These are phyloP conservation scores for Melipona bicolor DNA, from an alignment of 2,888 invertebrate species.

Conservation along the genomic window DNA sequence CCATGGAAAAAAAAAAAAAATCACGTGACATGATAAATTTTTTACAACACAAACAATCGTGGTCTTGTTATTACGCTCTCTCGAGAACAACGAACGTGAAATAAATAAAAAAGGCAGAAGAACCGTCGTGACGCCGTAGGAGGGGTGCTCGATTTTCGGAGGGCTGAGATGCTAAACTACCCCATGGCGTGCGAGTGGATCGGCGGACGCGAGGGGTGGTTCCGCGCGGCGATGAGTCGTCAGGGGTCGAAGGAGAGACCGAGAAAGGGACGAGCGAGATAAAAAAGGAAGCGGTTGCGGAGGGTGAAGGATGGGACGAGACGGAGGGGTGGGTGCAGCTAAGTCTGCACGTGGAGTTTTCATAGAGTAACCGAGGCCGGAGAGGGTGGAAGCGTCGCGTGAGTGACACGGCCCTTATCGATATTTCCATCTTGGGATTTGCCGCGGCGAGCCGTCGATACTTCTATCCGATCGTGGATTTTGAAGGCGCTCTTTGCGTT, in stretches of 20 bases:
- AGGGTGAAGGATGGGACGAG: conserved; percentile 29
- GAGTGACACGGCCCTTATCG: conserved; percentile 92
- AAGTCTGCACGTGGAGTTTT: conserved; percentile 70
- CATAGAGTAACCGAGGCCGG: conserved; percentile 60
- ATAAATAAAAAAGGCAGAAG: not conserved
- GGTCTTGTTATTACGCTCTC: not conserved
- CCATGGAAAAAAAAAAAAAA: too few species aligned
- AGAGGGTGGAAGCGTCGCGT: conserved; percentile 83
- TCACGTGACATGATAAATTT: too few species aligned
- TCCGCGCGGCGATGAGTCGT: conserved; percentile 67
- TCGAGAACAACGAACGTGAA: not conserved
- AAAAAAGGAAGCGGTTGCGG: conserved; percentile 46
- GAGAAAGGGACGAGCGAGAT: conserved; percentile 42
- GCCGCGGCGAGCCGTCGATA: conserved; percentile 92
- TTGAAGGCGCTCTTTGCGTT: conserved; percentile 2
- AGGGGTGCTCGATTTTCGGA: conserved; percentile 49
- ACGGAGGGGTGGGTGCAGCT: conserved; percentile 49
- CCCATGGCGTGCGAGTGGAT: conserved; percentile 80
- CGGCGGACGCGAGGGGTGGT: conserved; percentile 74
- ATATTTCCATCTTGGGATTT: conserved; percentile 90
- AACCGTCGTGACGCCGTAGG: conserved; percentile 49
- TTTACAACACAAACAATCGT: too few species aligned
- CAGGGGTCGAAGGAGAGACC: conserved; percentile 57
- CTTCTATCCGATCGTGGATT: conserved; percentile 83
- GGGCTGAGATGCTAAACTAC: conserved; percentile 81